Conservation (phyloP, 2,797 vertebrate genomes). For the Sarcophilus harrisii region DNA sequence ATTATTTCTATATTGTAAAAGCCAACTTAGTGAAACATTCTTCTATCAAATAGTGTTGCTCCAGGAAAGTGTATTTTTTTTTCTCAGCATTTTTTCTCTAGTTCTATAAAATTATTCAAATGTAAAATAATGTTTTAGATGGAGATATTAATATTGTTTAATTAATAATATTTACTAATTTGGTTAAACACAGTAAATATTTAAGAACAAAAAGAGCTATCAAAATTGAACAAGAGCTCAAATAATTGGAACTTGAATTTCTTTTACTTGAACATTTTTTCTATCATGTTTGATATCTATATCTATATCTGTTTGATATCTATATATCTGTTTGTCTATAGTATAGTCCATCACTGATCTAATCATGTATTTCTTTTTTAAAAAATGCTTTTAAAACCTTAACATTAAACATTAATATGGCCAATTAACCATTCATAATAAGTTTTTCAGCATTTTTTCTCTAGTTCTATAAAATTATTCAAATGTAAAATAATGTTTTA, state of each 20-base stretch:
- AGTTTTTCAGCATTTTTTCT: not conserved
- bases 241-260: not conserved
- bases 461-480: not conserved
- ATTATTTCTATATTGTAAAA: not conserved
- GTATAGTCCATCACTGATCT: not conserved
- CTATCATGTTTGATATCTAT: too few species aligned
- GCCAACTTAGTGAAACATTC: not conserved
- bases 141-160: not conserved
- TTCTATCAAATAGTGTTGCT: not conserved
- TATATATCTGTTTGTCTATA: too few species aligned
- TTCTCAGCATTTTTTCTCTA: not conserved
- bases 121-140: not conserved
- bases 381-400: not conserved
- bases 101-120: not conserved
- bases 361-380: not conserved
- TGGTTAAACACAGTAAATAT: not conserved
- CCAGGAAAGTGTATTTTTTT: not conserved
- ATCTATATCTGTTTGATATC: too few species aligned
- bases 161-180: not conserved
- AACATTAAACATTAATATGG: not conserved
- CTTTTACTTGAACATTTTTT: not conserved
- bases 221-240: not conserved
- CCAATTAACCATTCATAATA: not conserved
- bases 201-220: not conserved
- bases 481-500: not conserved